Percentiles rank a stretch among this genome's conserved stretches.
Evolutionary conservation across 2,888 invertebrate species (phyloP).

Genomic region (Cheilosia variabilis): DNA sequence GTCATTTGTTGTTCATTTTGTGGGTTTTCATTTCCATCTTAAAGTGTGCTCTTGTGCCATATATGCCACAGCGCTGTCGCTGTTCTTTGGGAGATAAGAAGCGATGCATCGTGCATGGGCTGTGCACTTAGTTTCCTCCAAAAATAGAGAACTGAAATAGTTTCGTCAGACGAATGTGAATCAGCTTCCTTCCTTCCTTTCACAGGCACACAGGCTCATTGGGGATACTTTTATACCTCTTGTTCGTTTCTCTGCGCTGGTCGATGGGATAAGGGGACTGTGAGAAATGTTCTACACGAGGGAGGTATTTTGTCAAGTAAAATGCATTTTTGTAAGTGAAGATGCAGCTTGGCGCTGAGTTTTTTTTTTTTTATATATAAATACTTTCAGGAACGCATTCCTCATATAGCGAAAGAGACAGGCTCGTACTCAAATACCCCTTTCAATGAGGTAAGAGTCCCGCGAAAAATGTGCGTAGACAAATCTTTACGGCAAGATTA

Average conservation of each 20-base stretch:
- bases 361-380: slow-evolving; percentile 20
- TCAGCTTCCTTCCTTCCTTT: slow-evolving; percentile 57
- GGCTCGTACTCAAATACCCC: neutral
- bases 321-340: slow-evolving; percentile 30
- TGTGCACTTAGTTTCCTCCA: slow-evolving; percentile 20
- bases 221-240: neutral
- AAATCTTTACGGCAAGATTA: slow-evolving; percentile 70
- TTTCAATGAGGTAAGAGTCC: slow-evolving; percentile 21
- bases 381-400: slow-evolving; percentile 48
- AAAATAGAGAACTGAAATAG: slow-evolving; percentile 66
- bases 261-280: slow-evolving; percentile 16
- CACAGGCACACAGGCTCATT: slow-evolving; percentile 13
- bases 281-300: slow-evolving; percentile 30
- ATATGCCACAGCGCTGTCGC: neutral
- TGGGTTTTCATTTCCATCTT: slow-evolving; percentile 22
- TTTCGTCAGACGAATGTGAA: slow-evolving; percentile 37
- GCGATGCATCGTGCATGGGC: slow-evolving; percentile 19
- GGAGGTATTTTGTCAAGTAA: slow-evolving; percentile 17
- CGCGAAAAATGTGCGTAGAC: slow-evolving; percentile 62
- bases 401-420: slow-evolving; percentile 23
- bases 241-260: slow-evolving; percentile 34
- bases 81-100: slow-evolving; percentile 47
- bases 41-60: slow-evolving; percentile 28
- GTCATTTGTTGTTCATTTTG: neutral
- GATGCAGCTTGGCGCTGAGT: slow-evolving; percentile 42